A percentile compares a stretch with the other conserved stretches of the same genome.
Evolutionary conservation across 2,113 vertebrate species (phyloP).

Genomic region (Epinephelus cyanopodus): DNA sequence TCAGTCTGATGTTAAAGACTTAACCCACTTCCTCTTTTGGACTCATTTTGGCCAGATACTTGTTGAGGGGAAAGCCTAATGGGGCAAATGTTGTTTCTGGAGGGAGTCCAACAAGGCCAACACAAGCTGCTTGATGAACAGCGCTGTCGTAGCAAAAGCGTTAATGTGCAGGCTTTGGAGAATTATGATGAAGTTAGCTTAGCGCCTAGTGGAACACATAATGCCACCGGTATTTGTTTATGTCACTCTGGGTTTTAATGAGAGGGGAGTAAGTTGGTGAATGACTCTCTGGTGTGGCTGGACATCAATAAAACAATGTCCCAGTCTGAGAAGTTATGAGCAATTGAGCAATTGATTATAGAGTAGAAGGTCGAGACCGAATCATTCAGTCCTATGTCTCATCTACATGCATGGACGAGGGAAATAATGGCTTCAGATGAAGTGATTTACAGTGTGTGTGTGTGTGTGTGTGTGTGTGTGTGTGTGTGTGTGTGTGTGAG

Average conservation of each 20-base stretch:
- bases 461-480: not conserved
- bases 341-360: slow-evolving; percentile 31
- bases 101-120: slow-evolving; percentile 63
- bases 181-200: slow-evolving; percentile 76
- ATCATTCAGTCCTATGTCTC: slow-evolving; percentile 11
- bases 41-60: slow-evolving; percentile 36
- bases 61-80: slow-evolving; percentile 26
- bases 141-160: slow-evolving; percentile 61
- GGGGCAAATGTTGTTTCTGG: slow-evolving; percentile 65
- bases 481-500: no score
- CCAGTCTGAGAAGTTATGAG: slow-evolving; percentile 4
- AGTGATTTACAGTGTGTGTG: slow-evolving; percentile 4
- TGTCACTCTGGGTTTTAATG: slow-evolving; percentile 74
- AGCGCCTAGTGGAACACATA: slow-evolving; percentile 45
- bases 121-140: slow-evolving; percentile 68
- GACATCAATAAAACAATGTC: slow-evolving; percentile 53
- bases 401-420: slow-evolving; percentile 7
- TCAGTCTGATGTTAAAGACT: slow-evolving; percentile 2
- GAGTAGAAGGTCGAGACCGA: slow-evolving; percentile 11
- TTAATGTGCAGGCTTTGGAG: slow-evolving; percentile 74
- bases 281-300: slow-evolving; percentile 27
- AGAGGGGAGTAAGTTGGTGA: slow-evolving; percentile 41
- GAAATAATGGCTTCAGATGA: slow-evolving; percentile 2
- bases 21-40: slow-evolving; percentile 31
- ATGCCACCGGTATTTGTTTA: slow-evolving; percentile 66